Percentiles rank a stretch among this genome's conserved stretches.
Evolutionary conservation across 2,888 invertebrate genomes (phyloP).

Genomic region (Metalampra italica): DNA sequence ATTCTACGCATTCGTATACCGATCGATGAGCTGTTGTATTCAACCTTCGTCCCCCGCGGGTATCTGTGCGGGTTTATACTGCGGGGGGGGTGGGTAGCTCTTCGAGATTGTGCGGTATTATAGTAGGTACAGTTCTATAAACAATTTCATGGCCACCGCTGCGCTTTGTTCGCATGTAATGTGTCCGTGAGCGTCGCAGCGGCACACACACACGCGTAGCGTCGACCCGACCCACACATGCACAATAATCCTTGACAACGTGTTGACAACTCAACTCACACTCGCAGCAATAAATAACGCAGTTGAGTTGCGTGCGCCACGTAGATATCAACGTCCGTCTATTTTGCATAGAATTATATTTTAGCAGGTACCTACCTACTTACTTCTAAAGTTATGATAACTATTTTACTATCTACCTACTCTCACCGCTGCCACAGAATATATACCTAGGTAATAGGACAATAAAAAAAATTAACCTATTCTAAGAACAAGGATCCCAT

Average conservation of each 20-base stretch:
- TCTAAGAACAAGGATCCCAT: too few species aligned
- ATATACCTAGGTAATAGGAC: too few species aligned
- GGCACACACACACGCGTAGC: conserved; percentile 23
- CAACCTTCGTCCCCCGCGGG: too few species aligned
- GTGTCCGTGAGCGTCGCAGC: conserved; percentile 45
- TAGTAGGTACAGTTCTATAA: conserved; percentile 39
- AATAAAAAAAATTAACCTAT: too few species aligned
- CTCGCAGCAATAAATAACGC: conserved; percentile 46
- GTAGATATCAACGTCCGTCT: conserved; percentile 40
- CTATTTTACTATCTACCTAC: too few species aligned
- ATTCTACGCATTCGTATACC: too few species aligned
- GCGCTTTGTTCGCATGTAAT: conserved; percentile 53
- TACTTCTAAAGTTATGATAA: background rate
- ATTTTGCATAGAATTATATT: conserved; percentile 43
- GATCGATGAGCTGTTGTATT: too few species aligned
- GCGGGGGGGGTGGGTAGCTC: too few species aligned
- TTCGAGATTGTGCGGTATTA: conserved; percentile 4
- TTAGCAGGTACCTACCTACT: background rate
- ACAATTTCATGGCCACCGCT: conserved; percentile 61
- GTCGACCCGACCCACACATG: conserved; percentile 19
- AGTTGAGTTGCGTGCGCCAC: conserved; percentile 50
- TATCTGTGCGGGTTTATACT: too few species aligned
- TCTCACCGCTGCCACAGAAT: too few species aligned
- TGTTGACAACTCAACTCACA: conserved; percentile 35
- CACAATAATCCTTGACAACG: conserved; percentile 19